A percentile compares a stretch with the other conserved stretches of the same genome.
phyloP scores from a whole-genome alignment of 1,140 invertebrate species.

The Drosophila pachea region DNA sequence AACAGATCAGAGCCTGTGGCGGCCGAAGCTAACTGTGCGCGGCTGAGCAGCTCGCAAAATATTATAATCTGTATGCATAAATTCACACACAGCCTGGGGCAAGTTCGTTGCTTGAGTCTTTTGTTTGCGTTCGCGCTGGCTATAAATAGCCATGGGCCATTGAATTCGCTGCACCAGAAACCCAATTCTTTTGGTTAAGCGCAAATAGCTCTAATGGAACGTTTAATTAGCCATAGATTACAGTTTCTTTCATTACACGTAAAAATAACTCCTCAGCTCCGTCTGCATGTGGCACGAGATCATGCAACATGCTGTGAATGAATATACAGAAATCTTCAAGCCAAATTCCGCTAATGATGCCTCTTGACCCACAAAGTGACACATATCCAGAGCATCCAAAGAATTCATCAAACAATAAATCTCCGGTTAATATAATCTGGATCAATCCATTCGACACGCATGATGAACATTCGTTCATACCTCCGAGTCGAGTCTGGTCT shows the following conservation, averaged over 20 bases:
- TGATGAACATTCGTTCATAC: neutral
- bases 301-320: constrained; percentile 38
- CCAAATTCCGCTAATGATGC: constrained; percentile 37
- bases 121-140: constrained; percentile 56
- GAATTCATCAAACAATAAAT: neutral
- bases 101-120: constrained; percentile 66
- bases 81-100: constrained; percentile 60
- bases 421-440: neutral
- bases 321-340: constrained; percentile 34
- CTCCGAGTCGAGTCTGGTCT: too few relatives aligned
- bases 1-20: constrained; percentile 61
- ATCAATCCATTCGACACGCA: constrained; percentile 1
- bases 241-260: constrained; percentile 50
- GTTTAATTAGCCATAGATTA: constrained; percentile 63
- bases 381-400: neutral
- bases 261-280: neutral
- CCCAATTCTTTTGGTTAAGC: constrained; percentile 53
- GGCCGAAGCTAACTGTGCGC: constrained; percentile 66
- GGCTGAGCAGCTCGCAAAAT: constrained; percentile 53
- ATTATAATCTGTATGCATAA: constrained; percentile 76
- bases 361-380: constrained; percentile 45
- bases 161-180: constrained; percentile 70
- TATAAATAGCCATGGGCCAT: constrained; percentile 70
- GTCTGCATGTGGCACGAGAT: constrained; percentile 41
- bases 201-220: constrained; percentile 60